Conservation (phyloP, 2,113 vertebrate genomes). For the Tautogolabrus adspersus region DNA sequence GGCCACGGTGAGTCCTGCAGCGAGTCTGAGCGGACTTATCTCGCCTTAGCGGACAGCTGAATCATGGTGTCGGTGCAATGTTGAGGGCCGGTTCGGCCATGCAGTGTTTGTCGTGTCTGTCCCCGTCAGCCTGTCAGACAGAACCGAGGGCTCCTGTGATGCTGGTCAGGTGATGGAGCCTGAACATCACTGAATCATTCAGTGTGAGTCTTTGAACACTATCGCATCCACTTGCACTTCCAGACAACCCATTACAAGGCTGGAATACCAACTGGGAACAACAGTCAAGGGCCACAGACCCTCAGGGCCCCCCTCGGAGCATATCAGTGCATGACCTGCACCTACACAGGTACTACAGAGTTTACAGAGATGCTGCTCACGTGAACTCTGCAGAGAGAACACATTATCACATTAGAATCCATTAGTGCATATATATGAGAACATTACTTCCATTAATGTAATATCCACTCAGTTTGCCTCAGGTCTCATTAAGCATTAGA, state of each 20-base stretch:
- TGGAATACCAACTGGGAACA: neutral
- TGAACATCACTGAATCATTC: neutral
- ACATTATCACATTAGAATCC: neutral
- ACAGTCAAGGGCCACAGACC: neutral
- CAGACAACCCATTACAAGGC: slow-evolving; percentile 2
- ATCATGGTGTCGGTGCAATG: neutral
- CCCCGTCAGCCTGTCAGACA: slow-evolving; percentile 33
- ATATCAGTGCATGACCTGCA: neutral
- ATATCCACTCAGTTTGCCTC: neutral
- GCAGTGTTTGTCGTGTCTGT: slow-evolving; percentile 13
- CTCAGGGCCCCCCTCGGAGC: neutral
- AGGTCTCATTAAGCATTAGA: neutral
- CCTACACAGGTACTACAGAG: neutral
- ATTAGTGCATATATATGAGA: too few species aligned
- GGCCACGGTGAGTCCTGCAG: slow-evolving; percentile 31
- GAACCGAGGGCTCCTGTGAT: neutral
- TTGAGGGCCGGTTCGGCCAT: neutral
- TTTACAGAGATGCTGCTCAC: too few species aligned
- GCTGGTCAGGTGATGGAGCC: neutral
- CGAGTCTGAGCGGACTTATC: neutral
- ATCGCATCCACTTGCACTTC: neutral
- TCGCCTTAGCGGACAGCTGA: neutral
- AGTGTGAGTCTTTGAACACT: neutral
- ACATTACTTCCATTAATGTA: too few species aligned
- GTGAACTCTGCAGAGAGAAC: neutral